These are phyloP conservation scores for Tiphia femorata DNA, from an alignment of 2,888 invertebrate genomes.

Conservation along the genomic window DNA sequence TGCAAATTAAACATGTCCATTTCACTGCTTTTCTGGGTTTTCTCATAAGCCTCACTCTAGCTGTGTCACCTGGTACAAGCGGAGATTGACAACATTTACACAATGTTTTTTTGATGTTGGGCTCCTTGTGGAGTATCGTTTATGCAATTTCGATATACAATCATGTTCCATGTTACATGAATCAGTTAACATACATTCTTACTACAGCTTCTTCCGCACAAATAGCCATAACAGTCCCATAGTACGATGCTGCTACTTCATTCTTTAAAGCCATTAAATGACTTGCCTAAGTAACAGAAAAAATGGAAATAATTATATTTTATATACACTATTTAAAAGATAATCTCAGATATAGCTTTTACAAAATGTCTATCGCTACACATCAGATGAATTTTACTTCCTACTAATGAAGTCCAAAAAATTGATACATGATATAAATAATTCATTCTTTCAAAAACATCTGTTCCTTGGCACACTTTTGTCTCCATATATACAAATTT, in stretches of 20 bases:
- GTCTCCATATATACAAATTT: slow-evolving; percentile 34
- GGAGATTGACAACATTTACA: slow-evolving; percentile 74
- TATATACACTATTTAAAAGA: neutral
- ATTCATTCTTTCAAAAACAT: slow-evolving; percentile 78
- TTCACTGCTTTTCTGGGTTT: slow-evolving; percentile 69
- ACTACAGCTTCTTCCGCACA: slow-evolving; percentile 75
- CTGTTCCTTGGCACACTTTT: slow-evolving; percentile 76
- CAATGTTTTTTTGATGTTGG: slow-evolving; percentile 73
- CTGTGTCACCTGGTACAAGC: slow-evolving; percentile 71
- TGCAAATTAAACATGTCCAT: slow-evolving; percentile 71
- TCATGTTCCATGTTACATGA: neutral
- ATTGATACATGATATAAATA: slow-evolving; percentile 76
- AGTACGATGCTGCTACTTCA: slow-evolving; percentile 71
- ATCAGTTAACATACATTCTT: slow-evolving; percentile 71
- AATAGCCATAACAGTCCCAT: slow-evolving; percentile 72
- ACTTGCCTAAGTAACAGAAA: slow-evolving; percentile 70
- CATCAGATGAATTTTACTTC: neutral
- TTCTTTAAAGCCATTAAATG: slow-evolving; percentile 68
- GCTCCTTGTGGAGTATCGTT: slow-evolving; percentile 68
- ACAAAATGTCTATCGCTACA: too few species aligned
- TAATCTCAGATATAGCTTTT: too few species aligned
- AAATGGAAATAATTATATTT: neutral
- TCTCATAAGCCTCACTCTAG: slow-evolving; percentile 70
- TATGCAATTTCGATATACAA: neutral
- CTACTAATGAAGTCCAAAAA: too few species aligned